These are phyloP conservation scores for Phaenicophaeus curvirostris DNA, from an alignment of 2,797 vertebrate species.

Conservation along the genomic window DNA sequence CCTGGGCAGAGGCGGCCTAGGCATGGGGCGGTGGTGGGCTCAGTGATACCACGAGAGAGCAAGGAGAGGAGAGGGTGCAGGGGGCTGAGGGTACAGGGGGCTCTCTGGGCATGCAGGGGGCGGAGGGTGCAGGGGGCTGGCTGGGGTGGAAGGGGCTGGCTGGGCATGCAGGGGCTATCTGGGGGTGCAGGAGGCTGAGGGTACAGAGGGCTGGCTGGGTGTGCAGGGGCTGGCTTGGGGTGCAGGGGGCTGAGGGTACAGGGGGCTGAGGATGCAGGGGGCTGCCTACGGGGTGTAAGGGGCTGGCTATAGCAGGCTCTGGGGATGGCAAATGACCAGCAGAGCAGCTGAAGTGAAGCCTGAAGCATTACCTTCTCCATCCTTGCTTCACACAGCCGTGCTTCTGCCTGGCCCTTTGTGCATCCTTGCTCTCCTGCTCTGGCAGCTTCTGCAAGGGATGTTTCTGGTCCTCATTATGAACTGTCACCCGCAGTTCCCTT, in stretches of 20 bases:
- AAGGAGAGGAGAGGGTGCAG: background rate
- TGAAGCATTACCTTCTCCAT: accelerated
- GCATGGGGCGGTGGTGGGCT: accelerated
- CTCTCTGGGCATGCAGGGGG: too few relatives aligned
- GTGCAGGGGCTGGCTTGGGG: background rate
- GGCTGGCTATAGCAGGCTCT: background rate
- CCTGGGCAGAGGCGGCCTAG: background rate
- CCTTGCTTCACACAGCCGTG: accelerated
- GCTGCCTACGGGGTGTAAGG: background rate
- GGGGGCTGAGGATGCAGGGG: too few relatives aligned
- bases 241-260: too few relatives aligned
- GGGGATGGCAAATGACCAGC: background rate
- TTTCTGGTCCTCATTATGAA: background rate
- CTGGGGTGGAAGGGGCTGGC: too few relatives aligned
- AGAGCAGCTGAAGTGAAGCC: background rate
- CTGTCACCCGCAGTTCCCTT: background rate
- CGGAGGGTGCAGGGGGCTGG: background rate
- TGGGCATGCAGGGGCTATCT: too few relatives aligned
- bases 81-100: background rate
- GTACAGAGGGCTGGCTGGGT: background rate
- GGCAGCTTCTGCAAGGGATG: background rate
- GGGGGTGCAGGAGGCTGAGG: too few relatives aligned
- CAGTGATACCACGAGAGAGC: background rate
- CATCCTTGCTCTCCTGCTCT: background rate
- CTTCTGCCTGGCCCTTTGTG: background rate